These are phyloP conservation scores for Apocrypta bakeri DNA, from an alignment of 1,140 invertebrate genomes.

Conservation along the genomic window DNA sequence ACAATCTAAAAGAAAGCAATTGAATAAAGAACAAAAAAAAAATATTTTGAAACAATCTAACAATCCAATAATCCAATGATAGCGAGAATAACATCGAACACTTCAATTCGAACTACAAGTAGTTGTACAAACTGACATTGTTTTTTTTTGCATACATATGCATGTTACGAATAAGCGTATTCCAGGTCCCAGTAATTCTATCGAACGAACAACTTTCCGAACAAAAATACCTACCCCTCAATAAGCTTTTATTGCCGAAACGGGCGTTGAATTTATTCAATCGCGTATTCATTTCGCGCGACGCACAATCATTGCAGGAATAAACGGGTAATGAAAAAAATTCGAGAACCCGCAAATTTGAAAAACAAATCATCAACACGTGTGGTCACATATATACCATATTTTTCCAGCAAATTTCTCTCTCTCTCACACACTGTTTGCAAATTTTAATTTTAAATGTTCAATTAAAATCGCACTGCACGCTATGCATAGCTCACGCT, in stretches of 20 bases:
- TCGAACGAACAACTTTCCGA: neutral
- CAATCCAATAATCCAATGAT: too few species aligned
- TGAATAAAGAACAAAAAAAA: too few species aligned
- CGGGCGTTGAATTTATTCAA: neutral
- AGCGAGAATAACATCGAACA: neutral
- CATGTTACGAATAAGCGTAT: neutral
- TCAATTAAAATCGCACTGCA: slow-evolving; percentile 1
- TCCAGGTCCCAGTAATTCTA: neutral
- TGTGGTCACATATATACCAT: too few species aligned
- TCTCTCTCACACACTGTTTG: too few species aligned
- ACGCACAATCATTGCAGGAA: too few species aligned
- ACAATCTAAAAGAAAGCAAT: too few species aligned
- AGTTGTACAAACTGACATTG: neutral
- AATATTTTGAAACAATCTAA: too few species aligned
- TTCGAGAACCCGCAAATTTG: too few species aligned
- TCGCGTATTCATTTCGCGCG: too few species aligned
- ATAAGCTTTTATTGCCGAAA: neutral
- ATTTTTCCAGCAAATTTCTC: neutral
- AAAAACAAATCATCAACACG: too few species aligned
- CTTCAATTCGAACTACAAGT: neutral
- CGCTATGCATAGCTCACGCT: neutral
- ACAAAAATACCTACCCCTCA: neutral
- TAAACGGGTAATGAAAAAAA: too few species aligned
- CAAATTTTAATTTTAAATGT: slow-evolving; percentile 5
- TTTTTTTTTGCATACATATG: neutral